Percentiles rank a stretch among this genome's conserved stretches.
Conservation (phyloP, 2,797 vertebrate genomes). For the Acanthopagrus latus region DNA sequence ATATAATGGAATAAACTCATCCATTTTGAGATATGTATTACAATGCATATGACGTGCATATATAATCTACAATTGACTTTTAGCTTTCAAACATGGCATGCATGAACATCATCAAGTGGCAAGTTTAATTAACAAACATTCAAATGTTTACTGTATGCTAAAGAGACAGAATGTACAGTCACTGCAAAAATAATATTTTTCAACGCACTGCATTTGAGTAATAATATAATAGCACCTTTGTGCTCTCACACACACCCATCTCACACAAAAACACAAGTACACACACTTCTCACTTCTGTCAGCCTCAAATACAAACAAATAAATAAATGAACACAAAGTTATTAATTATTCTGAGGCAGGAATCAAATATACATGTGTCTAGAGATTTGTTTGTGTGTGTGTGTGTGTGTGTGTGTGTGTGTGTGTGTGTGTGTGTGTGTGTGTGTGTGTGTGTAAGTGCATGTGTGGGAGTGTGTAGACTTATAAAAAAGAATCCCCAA, state of each 20-base stretch:
- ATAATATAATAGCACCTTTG: constrained; percentile 47
- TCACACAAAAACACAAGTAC: constrained; percentile 25
- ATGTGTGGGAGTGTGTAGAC: constrained; percentile 36
- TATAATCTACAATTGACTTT: no score
- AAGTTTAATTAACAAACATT: not conserved
- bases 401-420: constrained; percentile 23
- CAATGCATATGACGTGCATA: not conserved
- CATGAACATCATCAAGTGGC: not conserved
- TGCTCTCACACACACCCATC: constrained; percentile 6
- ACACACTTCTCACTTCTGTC: constrained; percentile 63
- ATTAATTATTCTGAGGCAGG: constrained; percentile 83
- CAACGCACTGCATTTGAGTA: constrained; percentile 43
- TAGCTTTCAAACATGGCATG: no score
- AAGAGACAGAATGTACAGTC: not conserved
- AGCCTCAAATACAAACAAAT: constrained; percentile 84
- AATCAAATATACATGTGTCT: constrained; percentile 82
- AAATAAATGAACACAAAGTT: constrained; percentile 83
- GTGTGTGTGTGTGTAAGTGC: constrained; percentile 23
- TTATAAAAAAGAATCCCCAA: constrained; percentile 71
- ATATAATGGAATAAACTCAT: no score
- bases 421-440: constrained; percentile 34
- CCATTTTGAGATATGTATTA: not conserved
- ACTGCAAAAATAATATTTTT: constrained; percentile 26
- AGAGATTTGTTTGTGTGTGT: constrained; percentile 58
- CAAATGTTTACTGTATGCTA: not conserved